Evolutionary conservation across 2,888 invertebrate species (phyloP), one percentile per base, ranked within the genome.

Genomic region (Ochropacha duplaris): DNA sequence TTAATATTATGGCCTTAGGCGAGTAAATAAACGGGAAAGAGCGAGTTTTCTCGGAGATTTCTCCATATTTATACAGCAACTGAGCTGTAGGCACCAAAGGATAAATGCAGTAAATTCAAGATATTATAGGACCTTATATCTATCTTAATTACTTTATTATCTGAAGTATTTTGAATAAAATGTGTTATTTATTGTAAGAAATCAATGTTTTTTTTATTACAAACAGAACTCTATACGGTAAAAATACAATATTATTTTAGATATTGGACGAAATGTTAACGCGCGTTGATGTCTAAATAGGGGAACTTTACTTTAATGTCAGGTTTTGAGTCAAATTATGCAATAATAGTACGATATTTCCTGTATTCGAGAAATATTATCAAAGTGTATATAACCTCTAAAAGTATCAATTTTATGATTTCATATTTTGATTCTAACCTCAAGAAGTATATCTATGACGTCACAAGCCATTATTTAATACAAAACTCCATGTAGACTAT

Each of bases 261-360:
- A 8, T 22, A 12, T 0, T 28, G 22, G 12, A 19, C 19, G 9
- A 44, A 44, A 44, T 19, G 9, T n/a, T 9, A 14, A 5, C 34
- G 52, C 52, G 52, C 52, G 52, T 52, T 52, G 52, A 52, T 52
- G 31, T 52, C 52, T 52, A 31, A 52, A 12, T 22, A 22, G 34
- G 22, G 52, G 31, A 31, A 19, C 31, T 31, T 16, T 11, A 16
- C 31, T 51, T 19, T 9, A 9, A 36, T 16, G 28, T 51, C 3
- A n/a, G 2, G n/a, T n/a, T n/a, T n/a, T n/a, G n/a, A n/a, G n/a
- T 24, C 24, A 24, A 24, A 24, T 24, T 24, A 24, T 24, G 3
- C 2, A 24, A 24, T 4, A 24, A 24, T 4, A 5, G 24, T 24
- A 24, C 2, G 24, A 24, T 24, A 24, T n/a, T n/a, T n/a, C n/a